phyloP scores from a whole-genome alignment of 2,797 vertebrate genomes.

The Pseudochirops corinnae region DNA sequence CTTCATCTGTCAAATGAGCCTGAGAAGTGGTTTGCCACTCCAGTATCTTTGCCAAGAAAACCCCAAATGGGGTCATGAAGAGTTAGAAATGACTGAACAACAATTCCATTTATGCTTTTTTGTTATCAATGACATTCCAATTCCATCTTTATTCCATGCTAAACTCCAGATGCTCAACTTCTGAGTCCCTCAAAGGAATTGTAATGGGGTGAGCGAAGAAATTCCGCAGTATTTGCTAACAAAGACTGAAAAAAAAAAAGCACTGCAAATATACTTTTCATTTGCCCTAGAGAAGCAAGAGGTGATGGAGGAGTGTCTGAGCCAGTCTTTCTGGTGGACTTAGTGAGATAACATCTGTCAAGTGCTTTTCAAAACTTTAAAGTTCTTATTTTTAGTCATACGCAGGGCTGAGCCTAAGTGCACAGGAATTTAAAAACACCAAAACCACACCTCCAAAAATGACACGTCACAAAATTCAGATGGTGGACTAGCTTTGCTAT shows the following conservation, averaged over 20 bases:
- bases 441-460: background rate
- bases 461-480: background rate
- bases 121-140: background rate
- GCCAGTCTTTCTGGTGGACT: background rate
- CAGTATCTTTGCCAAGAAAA: background rate
- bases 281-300: background rate
- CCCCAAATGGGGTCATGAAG: background rate
- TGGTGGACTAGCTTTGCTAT: background rate
- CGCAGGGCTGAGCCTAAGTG: background rate
- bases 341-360: background rate
- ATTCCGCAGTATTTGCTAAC: background rate
- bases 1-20: background rate
- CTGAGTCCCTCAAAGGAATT: background rate
- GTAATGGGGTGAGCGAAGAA: background rate
- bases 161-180: background rate
- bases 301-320: background rate
- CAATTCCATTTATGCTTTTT: background rate
- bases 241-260: background rate
- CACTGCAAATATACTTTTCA: background rate
- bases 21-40: background rate
- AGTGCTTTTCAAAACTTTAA: background rate
- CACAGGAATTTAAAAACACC: background rate
- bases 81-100: background rate
- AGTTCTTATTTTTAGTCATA: background rate
- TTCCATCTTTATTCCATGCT: background rate